Evolutionary conservation across 2,113 vertebrate species (phyloP).

Genomic region (Silurus asotus): DNA sequence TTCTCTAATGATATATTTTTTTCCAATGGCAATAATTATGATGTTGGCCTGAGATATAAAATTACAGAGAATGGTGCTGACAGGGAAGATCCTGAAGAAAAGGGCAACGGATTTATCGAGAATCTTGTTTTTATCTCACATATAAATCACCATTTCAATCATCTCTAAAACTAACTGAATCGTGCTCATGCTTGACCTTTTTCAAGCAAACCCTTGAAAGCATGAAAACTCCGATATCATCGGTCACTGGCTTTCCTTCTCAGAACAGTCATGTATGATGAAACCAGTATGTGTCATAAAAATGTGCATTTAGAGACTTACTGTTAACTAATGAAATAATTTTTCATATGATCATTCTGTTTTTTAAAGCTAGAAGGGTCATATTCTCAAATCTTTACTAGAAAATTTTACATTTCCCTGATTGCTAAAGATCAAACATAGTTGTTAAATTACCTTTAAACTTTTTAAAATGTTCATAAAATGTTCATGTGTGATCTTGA

Average conservation of each 20-base stretch:
- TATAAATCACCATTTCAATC: neutral
- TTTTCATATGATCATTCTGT: neutral
- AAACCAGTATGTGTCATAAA: neutral
- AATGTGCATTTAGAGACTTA: neutral
- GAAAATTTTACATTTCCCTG: neutral
- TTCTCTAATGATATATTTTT: conserved; percentile 16
- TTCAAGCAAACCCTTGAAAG: neutral
- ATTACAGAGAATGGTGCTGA: conserved; percentile 5
- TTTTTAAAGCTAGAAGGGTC: neutral
- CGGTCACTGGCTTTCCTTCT: neutral
- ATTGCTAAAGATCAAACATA: neutral
- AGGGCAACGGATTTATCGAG: neutral
- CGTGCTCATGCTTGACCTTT: neutral
- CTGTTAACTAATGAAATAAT: neutral
- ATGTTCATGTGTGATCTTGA: neutral
- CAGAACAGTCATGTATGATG: neutral
- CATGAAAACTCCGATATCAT: conserved; percentile 1
- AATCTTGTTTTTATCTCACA: neutral
- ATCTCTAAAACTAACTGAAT: neutral
- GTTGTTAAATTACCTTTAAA: neutral
- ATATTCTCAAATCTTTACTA: neutral
- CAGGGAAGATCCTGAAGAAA: neutral
- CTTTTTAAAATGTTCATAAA: too few species aligned
- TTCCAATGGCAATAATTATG: conserved; percentile 37
- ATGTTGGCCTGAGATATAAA: neutral